Conservation (phyloP, 2,888 invertebrate genomes). For the Chironomus tentans region DNA sequence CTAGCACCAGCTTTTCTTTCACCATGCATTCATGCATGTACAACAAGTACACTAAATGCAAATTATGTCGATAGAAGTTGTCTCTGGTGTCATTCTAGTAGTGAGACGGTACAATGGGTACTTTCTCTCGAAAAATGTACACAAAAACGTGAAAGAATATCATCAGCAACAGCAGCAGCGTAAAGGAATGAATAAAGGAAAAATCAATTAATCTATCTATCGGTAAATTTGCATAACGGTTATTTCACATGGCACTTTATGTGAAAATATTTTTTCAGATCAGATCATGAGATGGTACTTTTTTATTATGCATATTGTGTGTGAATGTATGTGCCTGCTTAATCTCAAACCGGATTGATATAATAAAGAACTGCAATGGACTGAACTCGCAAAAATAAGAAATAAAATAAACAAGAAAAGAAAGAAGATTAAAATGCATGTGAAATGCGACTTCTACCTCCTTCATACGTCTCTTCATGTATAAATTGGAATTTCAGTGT, state of each 20-base stretch:
- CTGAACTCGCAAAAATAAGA: background rate
- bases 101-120: too few relatives aligned
- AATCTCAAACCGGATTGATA: conserved; percentile 2
- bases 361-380: background rate
- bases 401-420: background rate
- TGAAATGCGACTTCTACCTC: conserved; percentile 5
- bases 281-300: background rate
- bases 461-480: background rate
- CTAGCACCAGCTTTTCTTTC: background rate
- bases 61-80: background rate
- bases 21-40: too few relatives aligned
- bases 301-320: background rate
- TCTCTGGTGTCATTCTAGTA: background rate
- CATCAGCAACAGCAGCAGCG: background rate
- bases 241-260: background rate
- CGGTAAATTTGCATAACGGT: background rate
- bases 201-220: background rate
- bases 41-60: background rate
- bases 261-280: background rate
- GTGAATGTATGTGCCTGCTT: background rate
- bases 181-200: background rate
- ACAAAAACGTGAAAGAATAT: background rate
- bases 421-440: conserved; percentile 10
- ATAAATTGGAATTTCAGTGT: conserved; percentile 15
- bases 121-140: background rate